Evolutionary conservation across 2,888 invertebrate species (phyloP), one percentile per base, ranked within the genome.

Genomic region (Mesoligia furuncula): DNA sequence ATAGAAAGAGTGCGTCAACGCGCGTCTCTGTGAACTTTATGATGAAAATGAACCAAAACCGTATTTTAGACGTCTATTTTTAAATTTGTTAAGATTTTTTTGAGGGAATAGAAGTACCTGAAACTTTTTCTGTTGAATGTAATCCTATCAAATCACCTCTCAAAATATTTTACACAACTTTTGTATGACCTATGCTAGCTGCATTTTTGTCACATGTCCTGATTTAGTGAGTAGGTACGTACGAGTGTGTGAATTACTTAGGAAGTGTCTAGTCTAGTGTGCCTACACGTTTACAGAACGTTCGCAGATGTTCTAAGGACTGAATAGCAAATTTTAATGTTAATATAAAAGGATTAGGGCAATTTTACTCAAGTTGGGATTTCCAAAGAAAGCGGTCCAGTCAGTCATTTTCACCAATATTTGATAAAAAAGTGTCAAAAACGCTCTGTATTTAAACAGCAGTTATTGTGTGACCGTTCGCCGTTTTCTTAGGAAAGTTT

Each of bases 161-260:
- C 2, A 8, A 48, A 48, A 72, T 36, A n/a, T n/a, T 17, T 17
- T 39, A n/a, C 36, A n/a, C 17, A n/a, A 42, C 11, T 36, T 68
- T 24, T 48, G 36, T 36, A 11, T 17, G 0, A 51, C 9, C 6
- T 42, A 24, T 24, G 6, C 13, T 57, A 4, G 15, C 13, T 54
- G n/a, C 20, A 54, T 54, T 36, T 51, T 64, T 64, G 20, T n/a
- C 2, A 39, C 57, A 13, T 48, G 1, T 57, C 31, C 24, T 57
- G 24, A 27, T 45, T 31, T 4, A 54, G n/a, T 71, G 67, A 48
- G 61, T 57, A 61, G 27, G 59, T 61, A 64, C 69, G 75, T 85
- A 79, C 66, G 62, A 79, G 84, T 83, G 81, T 77, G 86, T 71
- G 70, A 59, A 20, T 70, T 73, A 82, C 62, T 71, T 24, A 54